Evolutionary conservation across 1,140 invertebrate species (phyloP).

Genomic region (Akabosia matsudoensis): DNA sequence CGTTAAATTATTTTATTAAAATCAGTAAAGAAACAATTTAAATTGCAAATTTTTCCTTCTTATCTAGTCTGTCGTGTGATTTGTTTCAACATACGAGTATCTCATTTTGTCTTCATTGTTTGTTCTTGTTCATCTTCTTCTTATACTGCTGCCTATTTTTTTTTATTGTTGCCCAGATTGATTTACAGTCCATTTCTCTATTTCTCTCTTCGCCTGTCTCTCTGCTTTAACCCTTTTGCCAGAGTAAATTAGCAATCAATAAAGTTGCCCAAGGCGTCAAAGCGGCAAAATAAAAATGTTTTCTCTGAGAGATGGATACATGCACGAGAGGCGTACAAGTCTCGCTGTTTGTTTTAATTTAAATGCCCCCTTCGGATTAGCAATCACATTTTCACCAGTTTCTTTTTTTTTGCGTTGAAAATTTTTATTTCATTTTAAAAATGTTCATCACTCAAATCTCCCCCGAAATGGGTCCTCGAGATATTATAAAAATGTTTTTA

Average conservation of each 20-base stretch:
- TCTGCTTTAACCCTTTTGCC: not conserved
- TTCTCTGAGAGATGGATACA: too few relatives aligned
- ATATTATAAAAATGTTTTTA: too few relatives aligned
- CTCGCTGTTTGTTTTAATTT: not conserved
- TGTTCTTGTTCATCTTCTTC: not conserved
- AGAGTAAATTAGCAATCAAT: not conserved
- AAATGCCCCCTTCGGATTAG: not conserved
- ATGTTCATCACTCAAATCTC: not conserved
- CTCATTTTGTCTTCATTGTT: not conserved
- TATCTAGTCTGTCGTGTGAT: not conserved
- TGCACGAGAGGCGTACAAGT: too few relatives aligned
- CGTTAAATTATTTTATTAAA: too few relatives aligned
- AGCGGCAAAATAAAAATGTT: too few relatives aligned
- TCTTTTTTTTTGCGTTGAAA: not conserved
- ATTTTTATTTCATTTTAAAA: not conserved
- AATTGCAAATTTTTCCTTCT: constrained; percentile 12
- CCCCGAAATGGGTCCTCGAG: too few relatives aligned
- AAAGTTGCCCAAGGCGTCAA: not conserved
- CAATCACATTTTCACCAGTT: not conserved
- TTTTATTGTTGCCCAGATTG: not conserved
- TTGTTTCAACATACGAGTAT: not conserved
- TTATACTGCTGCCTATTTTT: not conserved
- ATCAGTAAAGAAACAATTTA: constrained; percentile 3
- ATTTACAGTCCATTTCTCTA: not conserved
- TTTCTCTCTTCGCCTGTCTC: not conserved